Percentiles rank a stretch among this genome's conserved stretches.
Evolutionary conservation across 2,797 vertebrate genomes (phyloP).

Genomic region (Girardinus metallicus): DNA sequence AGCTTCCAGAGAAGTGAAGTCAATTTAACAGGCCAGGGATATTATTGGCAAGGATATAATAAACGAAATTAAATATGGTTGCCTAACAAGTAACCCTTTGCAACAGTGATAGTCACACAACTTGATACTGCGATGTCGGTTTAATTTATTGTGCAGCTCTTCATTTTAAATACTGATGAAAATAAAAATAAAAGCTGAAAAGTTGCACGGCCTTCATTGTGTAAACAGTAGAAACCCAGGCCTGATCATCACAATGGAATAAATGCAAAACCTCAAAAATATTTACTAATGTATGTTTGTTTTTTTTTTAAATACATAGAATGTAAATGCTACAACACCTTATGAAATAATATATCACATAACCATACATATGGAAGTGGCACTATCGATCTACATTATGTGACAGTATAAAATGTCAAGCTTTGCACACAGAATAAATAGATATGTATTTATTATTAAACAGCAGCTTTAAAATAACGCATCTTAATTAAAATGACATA

Average conservation of each 20-base stretch:
- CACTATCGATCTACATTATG: neutral
- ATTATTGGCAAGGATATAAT: neutral
- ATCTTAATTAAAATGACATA: neutral
- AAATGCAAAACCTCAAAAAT: neutral
- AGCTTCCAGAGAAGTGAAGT: neutral
- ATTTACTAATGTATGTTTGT: neutral
- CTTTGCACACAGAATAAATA: neutral
- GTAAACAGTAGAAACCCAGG: neutral
- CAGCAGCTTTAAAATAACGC: neutral
- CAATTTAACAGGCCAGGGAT: neutral
- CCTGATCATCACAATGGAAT: neutral
- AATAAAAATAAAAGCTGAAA: neutral
- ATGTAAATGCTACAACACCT: neutral
- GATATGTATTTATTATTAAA: neutral
- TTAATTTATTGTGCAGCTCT: neutral
- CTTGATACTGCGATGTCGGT: neutral
- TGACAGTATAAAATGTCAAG: neutral
- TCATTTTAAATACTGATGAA: neutral
- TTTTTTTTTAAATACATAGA: neutral
- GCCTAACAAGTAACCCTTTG: neutral
- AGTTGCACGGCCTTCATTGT: neutral
- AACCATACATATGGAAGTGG: neutral
- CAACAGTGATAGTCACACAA: neutral
- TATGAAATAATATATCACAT: neutral
- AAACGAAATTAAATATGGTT: neutral